Evolutionary conservation across 2,113 vertebrate genomes (phyloP).

Genomic region (Dissostichus mawsoni): DNA sequence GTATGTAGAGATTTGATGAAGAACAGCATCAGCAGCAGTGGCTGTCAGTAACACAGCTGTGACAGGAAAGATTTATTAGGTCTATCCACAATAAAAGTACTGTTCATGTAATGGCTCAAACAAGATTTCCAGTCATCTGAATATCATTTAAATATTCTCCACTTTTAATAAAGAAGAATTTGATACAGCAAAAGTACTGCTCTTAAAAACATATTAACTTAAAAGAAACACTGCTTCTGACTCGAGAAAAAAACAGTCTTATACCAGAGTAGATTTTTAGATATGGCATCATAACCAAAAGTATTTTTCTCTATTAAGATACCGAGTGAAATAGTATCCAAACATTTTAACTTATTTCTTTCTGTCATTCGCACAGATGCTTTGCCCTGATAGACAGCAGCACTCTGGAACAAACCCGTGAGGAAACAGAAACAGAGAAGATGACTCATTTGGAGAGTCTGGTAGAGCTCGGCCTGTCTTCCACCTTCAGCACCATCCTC

Average conservation of each 20-base stretch:
- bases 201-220: background rate
- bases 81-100: background rate
- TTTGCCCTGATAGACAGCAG: constrained; percentile 99
- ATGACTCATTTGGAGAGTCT: constrained; percentile 98
- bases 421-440: constrained; percentile 98
- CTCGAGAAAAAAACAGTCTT: too few relatives aligned
- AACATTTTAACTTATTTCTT: background rate
- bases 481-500: constrained; percentile 98
- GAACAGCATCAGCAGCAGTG: too few relatives aligned
- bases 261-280: too few relatives aligned
- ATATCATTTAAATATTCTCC: background rate
- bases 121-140: background rate
- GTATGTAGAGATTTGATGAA: constrained; percentile 69
- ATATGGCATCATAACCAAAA: background rate
- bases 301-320: background rate
- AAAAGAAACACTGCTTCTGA: background rate
- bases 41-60: background rate
- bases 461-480: constrained; percentile 96
- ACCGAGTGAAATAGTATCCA: background rate
- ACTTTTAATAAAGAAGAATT: background rate
- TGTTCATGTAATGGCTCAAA: background rate
- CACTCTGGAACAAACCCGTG: constrained; percentile 96
- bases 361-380: constrained; percentile 84
- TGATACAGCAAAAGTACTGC: background rate
- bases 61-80: background rate